Evolutionary conservation across 2,888 invertebrate species (phyloP).

Genomic region (Noctua janthe): DNA sequence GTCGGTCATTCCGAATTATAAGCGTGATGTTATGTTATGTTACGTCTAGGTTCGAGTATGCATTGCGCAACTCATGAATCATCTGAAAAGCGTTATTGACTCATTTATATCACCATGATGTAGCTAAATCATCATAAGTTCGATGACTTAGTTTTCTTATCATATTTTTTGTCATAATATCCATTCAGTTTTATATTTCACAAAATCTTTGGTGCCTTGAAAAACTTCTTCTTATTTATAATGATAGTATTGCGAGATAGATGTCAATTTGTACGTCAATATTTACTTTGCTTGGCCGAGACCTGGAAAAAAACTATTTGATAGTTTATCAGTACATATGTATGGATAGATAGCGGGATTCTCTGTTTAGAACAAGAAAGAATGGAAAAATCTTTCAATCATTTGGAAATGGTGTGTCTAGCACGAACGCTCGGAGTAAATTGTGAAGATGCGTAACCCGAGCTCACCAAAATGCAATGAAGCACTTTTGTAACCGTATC

Average conservation of each 20-base stretch:
- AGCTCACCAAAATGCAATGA: too few relatives aligned
- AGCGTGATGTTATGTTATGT: neutral
- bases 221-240: neutral
- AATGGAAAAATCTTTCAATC: too few relatives aligned
- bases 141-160: neutral
- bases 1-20: neutral
- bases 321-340: neutral
- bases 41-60: neutral
- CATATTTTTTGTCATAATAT: neutral
- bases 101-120: constrained; percentile 19
- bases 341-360: neutral
- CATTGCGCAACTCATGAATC: constrained; percentile 10
- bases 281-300: constrained; percentile 30
- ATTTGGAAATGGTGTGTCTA: too few relatives aligned
- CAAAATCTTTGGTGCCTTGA: constrained; percentile 30
- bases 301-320: constrained; percentile 33
- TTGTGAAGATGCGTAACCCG: too few relatives aligned
- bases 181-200: neutral
- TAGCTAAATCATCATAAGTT: neutral
- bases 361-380: neutral
- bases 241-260: constrained; percentile 19
- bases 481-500: too few relatives aligned
- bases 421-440: too few relatives aligned
- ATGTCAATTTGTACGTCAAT: constrained; percentile 31
- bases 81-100: neutral